phyloP scores from a whole-genome alignment of 2,113 vertebrate genomes.

The Perca schrenkii region DNA sequence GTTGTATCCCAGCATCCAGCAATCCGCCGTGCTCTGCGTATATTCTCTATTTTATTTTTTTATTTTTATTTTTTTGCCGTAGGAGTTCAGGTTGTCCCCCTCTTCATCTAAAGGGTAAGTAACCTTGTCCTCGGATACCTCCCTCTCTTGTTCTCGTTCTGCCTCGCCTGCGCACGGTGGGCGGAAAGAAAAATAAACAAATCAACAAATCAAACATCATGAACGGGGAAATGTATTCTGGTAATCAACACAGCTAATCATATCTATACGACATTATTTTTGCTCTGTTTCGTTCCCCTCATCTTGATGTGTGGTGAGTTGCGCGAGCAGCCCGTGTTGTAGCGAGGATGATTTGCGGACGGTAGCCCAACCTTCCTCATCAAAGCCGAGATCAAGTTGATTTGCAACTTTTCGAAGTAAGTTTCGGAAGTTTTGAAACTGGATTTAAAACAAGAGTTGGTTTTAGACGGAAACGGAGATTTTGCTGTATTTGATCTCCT shows the following conservation, averaged over 20 bases:
- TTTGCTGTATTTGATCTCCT: not conserved
- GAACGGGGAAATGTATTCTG: slow-evolving; percentile 40
- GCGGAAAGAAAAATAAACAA: slow-evolving; percentile 67
- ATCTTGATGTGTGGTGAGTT: slow-evolving; percentile 54
- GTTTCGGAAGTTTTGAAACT: slow-evolving; percentile 37
- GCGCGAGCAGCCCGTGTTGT: slow-evolving; percentile 50
- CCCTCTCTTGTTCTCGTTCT: slow-evolving; percentile 65
- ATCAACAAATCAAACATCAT: slow-evolving; percentile 64
- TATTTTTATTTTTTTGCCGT: slow-evolving; percentile 25
- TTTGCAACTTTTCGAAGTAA: slow-evolving; percentile 77
- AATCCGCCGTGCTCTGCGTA: slow-evolving; percentile 27
- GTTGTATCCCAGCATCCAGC: slow-evolving; percentile 36
- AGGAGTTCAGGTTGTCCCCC: slow-evolving; percentile 71
- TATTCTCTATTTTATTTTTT: slow-evolving; percentile 44
- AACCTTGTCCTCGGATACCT: slow-evolving; percentile 79
- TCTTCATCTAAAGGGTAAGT: slow-evolving; percentile 79
- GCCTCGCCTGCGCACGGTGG: slow-evolving; percentile 63
- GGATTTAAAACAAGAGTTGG: not conserved
- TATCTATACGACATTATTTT: slow-evolving; percentile 35
- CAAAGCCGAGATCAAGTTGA: slow-evolving; percentile 70
- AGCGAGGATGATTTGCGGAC: slow-evolving; percentile 68
- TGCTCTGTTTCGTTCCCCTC: slow-evolving; percentile 44
- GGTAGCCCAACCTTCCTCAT: slow-evolving; percentile 72
- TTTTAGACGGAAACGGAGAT: slow-evolving; percentile 11
- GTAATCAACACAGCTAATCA: slow-evolving; percentile 45